Percentiles rank a stretch among this genome's conserved stretches.
phyloP scores from a whole-genome alignment of 1,140 invertebrate species.

The Drosophila funebris region DNA sequence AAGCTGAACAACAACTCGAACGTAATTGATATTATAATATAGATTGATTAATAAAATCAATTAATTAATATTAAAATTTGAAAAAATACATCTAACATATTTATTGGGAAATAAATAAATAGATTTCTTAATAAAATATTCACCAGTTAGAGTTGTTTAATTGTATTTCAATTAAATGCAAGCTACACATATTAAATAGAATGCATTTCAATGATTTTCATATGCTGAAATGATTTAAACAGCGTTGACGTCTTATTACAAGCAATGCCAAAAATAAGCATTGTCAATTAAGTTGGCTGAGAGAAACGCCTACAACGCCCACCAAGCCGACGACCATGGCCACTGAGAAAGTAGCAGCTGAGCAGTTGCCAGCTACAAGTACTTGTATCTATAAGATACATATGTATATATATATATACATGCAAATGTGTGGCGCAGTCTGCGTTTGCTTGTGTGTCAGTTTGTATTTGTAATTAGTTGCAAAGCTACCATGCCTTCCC shows the following conservation, averaged over 20 bases:
- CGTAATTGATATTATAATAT: no score
- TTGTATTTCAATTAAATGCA: not conserved
- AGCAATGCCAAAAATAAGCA: slow-evolving; percentile 68
- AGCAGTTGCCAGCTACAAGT: slow-evolving; percentile 10
- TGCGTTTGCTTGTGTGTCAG: slow-evolving; percentile 33
- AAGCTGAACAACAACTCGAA: no score
- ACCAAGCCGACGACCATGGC: slow-evolving; percentile 5
- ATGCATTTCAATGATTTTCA: slow-evolving; percentile 23
- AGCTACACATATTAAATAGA: slow-evolving; percentile 11
- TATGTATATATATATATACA: not conserved
- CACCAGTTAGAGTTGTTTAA: not conserved
- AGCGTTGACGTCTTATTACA: slow-evolving; percentile 78
- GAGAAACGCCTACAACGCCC: slow-evolving; percentile 26
- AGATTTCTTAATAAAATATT: no score
- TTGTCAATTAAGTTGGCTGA: slow-evolving; percentile 58
- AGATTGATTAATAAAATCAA: no score
- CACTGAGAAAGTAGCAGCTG: not conserved
- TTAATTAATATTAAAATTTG: not conserved
- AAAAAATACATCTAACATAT: not conserved
- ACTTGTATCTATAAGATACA: slow-evolving; percentile 14
- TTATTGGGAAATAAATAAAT: no score
- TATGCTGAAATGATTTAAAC: slow-evolving; percentile 47
- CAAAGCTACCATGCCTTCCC: slow-evolving; percentile 38
- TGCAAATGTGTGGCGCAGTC: slow-evolving; percentile 33
- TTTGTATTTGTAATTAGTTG: slow-evolving; percentile 66